Conservation (phyloP, 2,888 invertebrate genomes). For the Marronus borbonicus region DNA sequence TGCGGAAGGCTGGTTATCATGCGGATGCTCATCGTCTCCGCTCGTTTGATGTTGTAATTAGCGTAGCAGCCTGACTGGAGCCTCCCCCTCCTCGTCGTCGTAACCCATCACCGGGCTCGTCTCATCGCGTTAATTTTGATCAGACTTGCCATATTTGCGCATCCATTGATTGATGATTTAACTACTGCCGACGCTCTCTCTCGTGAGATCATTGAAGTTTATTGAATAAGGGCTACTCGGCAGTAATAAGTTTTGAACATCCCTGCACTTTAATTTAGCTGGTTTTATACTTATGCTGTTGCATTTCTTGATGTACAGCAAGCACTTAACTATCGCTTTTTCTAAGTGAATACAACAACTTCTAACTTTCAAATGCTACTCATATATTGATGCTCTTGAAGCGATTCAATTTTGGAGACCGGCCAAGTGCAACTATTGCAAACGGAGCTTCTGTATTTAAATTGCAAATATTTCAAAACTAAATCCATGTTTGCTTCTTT, state of each 20-base stretch:
- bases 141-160: conserved; percentile 49
- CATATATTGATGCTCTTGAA: no score
- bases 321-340: no score
- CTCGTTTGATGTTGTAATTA: conserved; percentile 62
- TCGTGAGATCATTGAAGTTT: conserved; percentile 14
- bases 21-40: conserved; percentile 52
- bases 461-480: no score
- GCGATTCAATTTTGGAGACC: no score
- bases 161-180: conserved; percentile 45
- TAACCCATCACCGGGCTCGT: conserved; percentile 14
- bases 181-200: conserved; percentile 15
- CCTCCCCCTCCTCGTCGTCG: conserved; percentile 21
- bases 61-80: conserved; percentile 52
- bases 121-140: conserved; percentile 38
- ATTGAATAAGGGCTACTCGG: conserved; percentile 3
- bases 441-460: no score
- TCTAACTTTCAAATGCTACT: no score
- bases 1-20: conserved; percentile 58
- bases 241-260: neutral
- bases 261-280: no score
- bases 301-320: no score
- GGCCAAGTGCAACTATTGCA: no score
- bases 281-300: no score
- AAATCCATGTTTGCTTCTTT: no score
- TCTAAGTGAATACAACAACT: no score